Evolutionary conservation across 37 sponge, comb jelly and placozoan genomes (phyloP).

Genomic region (Diacarnus erythraeanus): DNA sequence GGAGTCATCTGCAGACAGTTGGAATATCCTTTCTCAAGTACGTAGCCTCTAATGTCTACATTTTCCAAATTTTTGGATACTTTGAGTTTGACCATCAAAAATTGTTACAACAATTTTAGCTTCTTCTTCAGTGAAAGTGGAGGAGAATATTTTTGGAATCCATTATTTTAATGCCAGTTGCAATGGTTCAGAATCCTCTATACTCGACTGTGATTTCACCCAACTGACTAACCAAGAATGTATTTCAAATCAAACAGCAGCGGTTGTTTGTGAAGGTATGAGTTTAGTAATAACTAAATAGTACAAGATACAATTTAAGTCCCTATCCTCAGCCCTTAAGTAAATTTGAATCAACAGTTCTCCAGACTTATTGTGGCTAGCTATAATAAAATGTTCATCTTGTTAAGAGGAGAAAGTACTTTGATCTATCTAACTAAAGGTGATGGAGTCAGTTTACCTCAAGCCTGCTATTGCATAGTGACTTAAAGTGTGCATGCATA

Average conservation of each 20-base stretch:
- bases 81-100: too few species aligned
- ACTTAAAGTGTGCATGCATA: too few species aligned
- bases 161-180: neutral
- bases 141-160: neutral
- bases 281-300: neutral
- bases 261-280: neutral
- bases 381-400: too few species aligned
- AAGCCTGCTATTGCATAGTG: too few species aligned
- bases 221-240: neutral
- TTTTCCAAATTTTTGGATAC: neutral
- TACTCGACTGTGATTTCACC: neutral
- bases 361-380: too few species aligned
- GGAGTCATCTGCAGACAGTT: constrained; percentile 31
- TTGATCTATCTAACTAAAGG: too few species aligned
- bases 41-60: neutral
- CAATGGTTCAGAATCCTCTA: neutral
- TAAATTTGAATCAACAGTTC: too few species aligned
- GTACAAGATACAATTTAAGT: too few species aligned
- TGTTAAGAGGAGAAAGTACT: too few species aligned
- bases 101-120: neutral
- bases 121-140: neutral
- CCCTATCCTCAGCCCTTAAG: too few species aligned
- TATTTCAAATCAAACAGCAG: neutral
- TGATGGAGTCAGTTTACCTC: too few species aligned
- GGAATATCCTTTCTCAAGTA: constrained; percentile 14